These are phyloP conservation scores for Ciconia maguari DNA, from an alignment of 2,113 vertebrate genomes.

Conservation along the genomic window DNA sequence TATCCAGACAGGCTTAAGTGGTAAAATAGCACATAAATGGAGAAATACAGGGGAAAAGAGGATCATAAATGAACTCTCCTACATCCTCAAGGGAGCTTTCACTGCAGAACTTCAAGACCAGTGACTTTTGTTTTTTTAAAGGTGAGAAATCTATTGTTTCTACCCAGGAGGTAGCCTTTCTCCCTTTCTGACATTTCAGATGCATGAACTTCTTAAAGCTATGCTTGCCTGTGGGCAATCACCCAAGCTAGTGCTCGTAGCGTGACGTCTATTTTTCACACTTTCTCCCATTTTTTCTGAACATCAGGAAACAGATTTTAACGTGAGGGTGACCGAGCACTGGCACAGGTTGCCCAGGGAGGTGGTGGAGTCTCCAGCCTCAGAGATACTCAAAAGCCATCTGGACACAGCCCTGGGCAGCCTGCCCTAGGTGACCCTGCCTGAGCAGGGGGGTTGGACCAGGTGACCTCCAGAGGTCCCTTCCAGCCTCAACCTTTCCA, in stretches of 20 bases:
- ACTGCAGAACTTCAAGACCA: not conserved
- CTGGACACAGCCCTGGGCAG: not conserved
- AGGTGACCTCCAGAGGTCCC: not conserved
- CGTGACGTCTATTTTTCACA: not conserved
- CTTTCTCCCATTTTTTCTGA: not conserved
- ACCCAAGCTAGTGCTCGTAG: not conserved
- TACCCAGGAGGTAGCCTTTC: not conserved
- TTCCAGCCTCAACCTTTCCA: not conserved
- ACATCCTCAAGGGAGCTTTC: not conserved
- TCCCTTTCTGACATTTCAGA: not conserved
- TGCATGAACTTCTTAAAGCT: not conserved
- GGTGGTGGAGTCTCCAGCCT: not conserved
- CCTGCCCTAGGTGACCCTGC: not conserved
- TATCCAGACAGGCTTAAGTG: rapidly evolving
- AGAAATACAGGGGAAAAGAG: not conserved
- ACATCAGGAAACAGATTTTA: not conserved
- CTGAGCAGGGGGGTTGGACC: not conserved
- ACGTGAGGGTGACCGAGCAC: not conserved
- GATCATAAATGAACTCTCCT: not conserved
- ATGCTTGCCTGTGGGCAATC: not conserved
- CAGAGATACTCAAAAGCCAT: not conserved
- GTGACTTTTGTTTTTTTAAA: not conserved
- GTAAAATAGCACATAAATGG: rapidly evolving
- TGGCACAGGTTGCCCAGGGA: not conserved
- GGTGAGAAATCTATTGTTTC: not conserved